phyloP scores from a whole-genome alignment of 2,113 vertebrate genomes.

The Prionailurus viverrinus region DNA sequence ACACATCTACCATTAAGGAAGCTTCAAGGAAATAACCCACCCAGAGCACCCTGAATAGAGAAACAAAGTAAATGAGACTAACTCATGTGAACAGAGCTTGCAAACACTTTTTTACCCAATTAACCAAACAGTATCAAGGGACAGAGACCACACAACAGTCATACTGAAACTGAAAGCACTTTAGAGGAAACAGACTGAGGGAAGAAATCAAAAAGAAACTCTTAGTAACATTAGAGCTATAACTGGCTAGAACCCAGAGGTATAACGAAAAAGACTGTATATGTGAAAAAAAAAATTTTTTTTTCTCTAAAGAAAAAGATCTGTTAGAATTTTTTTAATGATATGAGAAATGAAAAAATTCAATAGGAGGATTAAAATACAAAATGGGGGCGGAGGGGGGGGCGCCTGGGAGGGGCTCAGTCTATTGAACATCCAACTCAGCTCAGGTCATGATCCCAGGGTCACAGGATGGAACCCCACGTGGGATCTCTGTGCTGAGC shows the following conservation, averaged over 20 bases:
- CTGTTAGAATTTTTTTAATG: background rate
- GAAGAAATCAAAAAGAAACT: background rate
- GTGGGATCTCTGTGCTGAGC: too few species aligned
- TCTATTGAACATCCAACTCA: too few species aligned
- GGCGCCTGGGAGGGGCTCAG: too few species aligned
- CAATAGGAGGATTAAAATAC: background rate
- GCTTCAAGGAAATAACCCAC: background rate
- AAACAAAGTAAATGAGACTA: background rate
- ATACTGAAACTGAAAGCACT: background rate
- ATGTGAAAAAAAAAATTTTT: background rate
- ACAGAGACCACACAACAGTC: background rate
- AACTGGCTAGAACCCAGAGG: background rate
- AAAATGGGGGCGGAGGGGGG: background rate
- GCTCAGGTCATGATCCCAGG: too few species aligned
- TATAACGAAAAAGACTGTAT: background rate
- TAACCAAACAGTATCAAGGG: background rate
- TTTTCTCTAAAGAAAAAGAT: conserved; percentile 2
- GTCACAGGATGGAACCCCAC: too few species aligned
- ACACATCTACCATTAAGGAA: background rate
- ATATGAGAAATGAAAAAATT: background rate
- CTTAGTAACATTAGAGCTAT: background rate
- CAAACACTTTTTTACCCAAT: background rate
- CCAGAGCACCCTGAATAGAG: background rate
- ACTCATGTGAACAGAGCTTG: background rate
- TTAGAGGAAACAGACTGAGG: background rate